phyloP scores from a whole-genome alignment of 1,140 invertebrate species.

The Polyergus mexicanus region DNA sequence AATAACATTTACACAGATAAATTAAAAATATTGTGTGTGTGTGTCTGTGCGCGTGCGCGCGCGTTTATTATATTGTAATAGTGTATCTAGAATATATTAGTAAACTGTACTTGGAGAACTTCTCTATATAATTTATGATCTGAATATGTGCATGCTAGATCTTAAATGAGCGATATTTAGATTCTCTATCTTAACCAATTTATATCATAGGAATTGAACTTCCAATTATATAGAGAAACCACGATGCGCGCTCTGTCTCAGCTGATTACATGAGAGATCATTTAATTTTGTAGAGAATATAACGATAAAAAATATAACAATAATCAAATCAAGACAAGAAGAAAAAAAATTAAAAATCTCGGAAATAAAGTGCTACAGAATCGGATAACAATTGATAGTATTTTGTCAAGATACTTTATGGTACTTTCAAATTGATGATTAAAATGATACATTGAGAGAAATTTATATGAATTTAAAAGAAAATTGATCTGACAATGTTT shows the following conservation, averaged over 20 bases:
- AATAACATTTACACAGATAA: neutral
- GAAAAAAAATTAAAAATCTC: neutral
- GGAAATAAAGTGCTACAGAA: neutral
- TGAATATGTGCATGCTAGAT: slow-evolving; percentile 26
- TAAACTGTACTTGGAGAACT: neutral
- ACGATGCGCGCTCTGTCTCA: slow-evolving; percentile 25
- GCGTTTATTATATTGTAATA: neutral
- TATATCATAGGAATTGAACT: slow-evolving; percentile 49
- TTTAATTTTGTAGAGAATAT: slow-evolving; percentile 22
- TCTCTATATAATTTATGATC: slow-evolving; percentile 48
- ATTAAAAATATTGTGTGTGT: neutral
- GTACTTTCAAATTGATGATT: neutral
- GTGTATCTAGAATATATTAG: slow-evolving; percentile 14
- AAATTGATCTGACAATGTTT: neutral
- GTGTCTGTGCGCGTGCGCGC: neutral
- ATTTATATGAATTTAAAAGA: neutral
- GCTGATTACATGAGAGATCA: slow-evolving; percentile 41
- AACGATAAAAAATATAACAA: neutral
- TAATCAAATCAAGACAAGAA: neutral
- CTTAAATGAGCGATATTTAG: slow-evolving; percentile 43
- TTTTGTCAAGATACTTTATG: neutral
- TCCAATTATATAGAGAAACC: slow-evolving; percentile 35
- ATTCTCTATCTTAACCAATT: slow-evolving; percentile 50
- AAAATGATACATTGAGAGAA: neutral
- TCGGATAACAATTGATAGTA: neutral